These are phyloP conservation scores for Oxycera nigricornis DNA, from an alignment of 2,888 invertebrate genomes.

Conservation along the genomic window DNA sequence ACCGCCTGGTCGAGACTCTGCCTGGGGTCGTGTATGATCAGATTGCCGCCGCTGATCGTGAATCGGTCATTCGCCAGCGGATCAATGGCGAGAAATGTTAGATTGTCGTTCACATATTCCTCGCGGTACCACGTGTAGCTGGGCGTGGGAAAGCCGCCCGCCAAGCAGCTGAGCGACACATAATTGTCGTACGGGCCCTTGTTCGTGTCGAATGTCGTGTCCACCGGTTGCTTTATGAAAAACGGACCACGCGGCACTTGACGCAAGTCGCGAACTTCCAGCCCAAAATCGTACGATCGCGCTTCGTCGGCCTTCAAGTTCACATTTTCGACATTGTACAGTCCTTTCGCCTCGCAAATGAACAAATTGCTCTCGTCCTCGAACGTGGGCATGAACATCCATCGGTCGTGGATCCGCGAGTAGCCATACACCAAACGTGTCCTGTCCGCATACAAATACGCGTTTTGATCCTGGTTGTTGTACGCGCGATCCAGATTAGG, in stretches of 20 bases:
- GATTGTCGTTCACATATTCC: slow-evolving; percentile 80
- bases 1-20: slow-evolving; percentile 82
- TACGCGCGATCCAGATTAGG: background rate
- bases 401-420: slow-evolving; percentile 73
- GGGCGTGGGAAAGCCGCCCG: slow-evolving; percentile 88
- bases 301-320: slow-evolving; percentile 76
- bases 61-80: slow-evolving; percentile 77
- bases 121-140: slow-evolving; percentile 90
- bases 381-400: slow-evolving; percentile 84
- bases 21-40: slow-evolving; percentile 87
- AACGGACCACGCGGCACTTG: slow-evolving; percentile 87
- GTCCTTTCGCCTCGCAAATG: slow-evolving; percentile 75
- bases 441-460: slow-evolving; percentile 63
- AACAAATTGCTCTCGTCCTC: slow-evolving; percentile 80
- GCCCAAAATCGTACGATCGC: slow-evolving; percentile 84
- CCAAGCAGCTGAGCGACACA: slow-evolving; percentile 79
- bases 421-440: slow-evolving; percentile 84
- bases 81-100: slow-evolving; percentile 77
- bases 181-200: slow-evolving; percentile 74
- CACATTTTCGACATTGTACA: slow-evolving; percentile 68
- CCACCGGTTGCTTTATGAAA: slow-evolving; percentile 84
- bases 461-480: background rate
- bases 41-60: slow-evolving; percentile 88
- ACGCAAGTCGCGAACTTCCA: slow-evolving; percentile 80
- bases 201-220: slow-evolving; percentile 83